Base-by-base conservation (phyloP, 2,113 vertebrate genomes). In the Vimba vimba region DNA sequence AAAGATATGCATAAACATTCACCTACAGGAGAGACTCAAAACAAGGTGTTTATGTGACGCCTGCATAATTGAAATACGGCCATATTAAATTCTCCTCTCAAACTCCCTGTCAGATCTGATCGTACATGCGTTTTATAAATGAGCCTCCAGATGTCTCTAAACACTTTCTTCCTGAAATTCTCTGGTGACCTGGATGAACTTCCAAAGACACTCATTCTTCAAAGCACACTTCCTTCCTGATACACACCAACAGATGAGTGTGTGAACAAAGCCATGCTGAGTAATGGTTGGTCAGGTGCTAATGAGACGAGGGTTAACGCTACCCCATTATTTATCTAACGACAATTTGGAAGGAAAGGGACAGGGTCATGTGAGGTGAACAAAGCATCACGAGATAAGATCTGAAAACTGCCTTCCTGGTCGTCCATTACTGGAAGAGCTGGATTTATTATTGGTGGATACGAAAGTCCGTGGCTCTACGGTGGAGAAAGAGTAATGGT, bases 221-320 rank as follows among this genome's bases (percentile, higher is more conserved):
- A 71, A 68, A 33, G 64, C 64, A 68, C 66, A 68, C 64, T 68
- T 68, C 4, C 68, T 71, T 71, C 68, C 19, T 71, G 19, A 71
- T 62, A 60, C 7, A 60, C 23, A n/a, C 57, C 0, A 10, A n/a
- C 7, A 10, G 59, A 9, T 11, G 66, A 5, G 4, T 12, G 33
- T 11, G 27, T 36, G 9, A 36, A 52, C 10, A 33, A 5, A 6
- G 50, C 3, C 1, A 3, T 52, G 15, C 13, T 57, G 45, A 55
- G 52, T 57, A 21, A 57, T 21, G 19, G 9, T 36, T 19, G 9
- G 4, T 33, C 36, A 78, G 30, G 19, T 78, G 76, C 52, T 1
- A 59, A 13, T 79, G 25, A 43, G 55, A n/a, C n/a, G 12, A 15
- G 11, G 55, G 77, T 79, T 15, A 33, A 59, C 27, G 2, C 11